A percentile compares a stretch with the other conserved stretches of the same genome.
phyloP scores from a whole-genome alignment of 1,140 invertebrate genomes.

The Anastrepha obliqua region DNA sequence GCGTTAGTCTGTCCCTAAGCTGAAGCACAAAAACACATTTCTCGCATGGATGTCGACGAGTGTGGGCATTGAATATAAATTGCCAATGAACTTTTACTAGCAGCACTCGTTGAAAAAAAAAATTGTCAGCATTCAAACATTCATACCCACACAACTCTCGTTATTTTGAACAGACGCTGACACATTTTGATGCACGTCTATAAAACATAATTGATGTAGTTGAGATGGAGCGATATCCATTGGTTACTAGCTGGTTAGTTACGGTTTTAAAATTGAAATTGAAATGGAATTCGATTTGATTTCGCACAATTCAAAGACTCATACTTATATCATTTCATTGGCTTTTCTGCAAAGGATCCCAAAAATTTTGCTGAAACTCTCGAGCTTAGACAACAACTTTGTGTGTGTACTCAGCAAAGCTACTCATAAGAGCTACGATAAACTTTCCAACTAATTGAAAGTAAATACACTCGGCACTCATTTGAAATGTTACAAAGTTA shows the following conservation, averaged over 20 bases:
- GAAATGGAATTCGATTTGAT: constrained; percentile 49
- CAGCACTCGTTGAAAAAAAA: not conserved
- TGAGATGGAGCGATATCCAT: not conserved
- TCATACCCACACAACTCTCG: not conserved
- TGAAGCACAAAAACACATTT: constrained; percentile 23
- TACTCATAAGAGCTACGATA: not conserved
- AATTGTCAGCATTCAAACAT: not conserved
- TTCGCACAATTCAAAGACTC: constrained; percentile 28
- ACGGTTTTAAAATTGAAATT: constrained; percentile 41
- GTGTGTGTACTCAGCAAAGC: not conserved
- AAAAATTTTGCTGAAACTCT: constrained; percentile 14
- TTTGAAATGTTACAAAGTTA: constrained; percentile 37
- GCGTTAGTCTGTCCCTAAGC: not conserved
- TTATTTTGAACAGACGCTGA: not conserved
- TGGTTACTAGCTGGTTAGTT: constrained; percentile 3
- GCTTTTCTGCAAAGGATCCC: constrained; percentile 28
- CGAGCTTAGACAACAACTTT: constrained; percentile 10
- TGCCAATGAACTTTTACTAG: constrained; percentile 25
- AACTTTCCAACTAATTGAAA: constrained; percentile 46
- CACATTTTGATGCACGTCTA: not conserved
- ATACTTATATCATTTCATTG: constrained; percentile 3
- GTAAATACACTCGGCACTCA: constrained; percentile 37
- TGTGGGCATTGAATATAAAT: constrained; percentile 39
- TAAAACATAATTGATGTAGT: constrained; percentile 43
- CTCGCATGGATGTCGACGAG: not conserved